phyloP scores from a whole-genome alignment of 2,797 vertebrate genomes.

The Ateles fusciceps region DNA sequence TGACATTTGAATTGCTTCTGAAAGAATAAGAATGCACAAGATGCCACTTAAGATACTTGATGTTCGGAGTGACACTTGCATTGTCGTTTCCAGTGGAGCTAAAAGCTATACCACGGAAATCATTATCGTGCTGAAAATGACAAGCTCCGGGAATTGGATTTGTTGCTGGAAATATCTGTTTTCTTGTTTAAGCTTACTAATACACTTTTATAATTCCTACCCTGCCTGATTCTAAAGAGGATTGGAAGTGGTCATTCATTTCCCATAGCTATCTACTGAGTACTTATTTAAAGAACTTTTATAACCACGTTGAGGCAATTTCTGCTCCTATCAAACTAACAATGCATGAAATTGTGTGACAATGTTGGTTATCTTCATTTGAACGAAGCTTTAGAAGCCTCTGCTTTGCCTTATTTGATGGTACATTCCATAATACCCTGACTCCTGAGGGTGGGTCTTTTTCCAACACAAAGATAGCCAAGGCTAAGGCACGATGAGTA shows the following conservation, averaged over 20 bases:
- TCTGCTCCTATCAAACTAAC: not conserved
- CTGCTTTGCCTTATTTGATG: not conserved
- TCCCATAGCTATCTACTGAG: not conserved
- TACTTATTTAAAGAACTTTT: constrained; percentile 15
- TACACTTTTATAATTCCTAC: not conserved
- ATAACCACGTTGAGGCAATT: not conserved
- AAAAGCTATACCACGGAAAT: not conserved
- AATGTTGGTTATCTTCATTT: not conserved
- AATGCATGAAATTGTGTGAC: not conserved
- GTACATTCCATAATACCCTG: not conserved
- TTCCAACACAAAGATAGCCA: not conserved
- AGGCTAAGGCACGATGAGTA: not conserved
- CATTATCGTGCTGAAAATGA: not conserved
- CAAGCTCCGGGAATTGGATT: not conserved
- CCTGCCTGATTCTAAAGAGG: not conserved
- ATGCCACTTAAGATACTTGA: not conserved
- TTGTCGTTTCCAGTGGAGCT: constrained; percentile 1
- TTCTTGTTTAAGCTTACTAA: constrained; percentile 7
- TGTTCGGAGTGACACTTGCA: not conserved
- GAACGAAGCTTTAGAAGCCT: not conserved
- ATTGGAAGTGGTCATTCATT: not conserved
- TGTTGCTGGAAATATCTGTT: not conserved
- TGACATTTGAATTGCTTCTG: constrained; percentile 4
- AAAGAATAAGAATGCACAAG: not conserved
- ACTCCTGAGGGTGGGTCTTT: not conserved